Conservation (phyloP, 2,797 vertebrate genomes). For the Enteromius radiatus region DNA sequence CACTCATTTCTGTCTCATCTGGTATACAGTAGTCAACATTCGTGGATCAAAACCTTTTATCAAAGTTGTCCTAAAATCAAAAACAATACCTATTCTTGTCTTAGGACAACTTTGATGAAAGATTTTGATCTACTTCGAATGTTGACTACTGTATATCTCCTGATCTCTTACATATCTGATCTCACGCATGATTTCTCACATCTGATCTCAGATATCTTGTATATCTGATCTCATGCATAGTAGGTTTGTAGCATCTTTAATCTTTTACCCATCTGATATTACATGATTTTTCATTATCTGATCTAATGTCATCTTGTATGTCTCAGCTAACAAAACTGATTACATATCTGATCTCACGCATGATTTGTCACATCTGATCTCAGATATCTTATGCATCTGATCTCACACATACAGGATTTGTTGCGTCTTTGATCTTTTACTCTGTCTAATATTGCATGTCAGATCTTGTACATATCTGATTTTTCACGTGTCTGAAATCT, state of each 20-base stretch:
- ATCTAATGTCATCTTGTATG: background rate
- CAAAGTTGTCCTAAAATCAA: too few species aligned
- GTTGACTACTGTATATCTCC: too few species aligned
- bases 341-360: background rate
- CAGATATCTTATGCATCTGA: background rate
- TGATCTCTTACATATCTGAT: slow-evolving; percentile 1
- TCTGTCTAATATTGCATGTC: background rate
- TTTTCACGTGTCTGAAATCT: background rate
- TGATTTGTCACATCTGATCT: background rate
- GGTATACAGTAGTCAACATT: too few species aligned
- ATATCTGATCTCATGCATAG: background rate
- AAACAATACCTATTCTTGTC: too few species aligned
- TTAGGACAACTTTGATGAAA: too few species aligned
- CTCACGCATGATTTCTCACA: background rate
- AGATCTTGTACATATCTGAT: background rate
- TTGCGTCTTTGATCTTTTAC: background rate
- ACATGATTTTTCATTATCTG: background rate
- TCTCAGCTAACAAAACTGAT: background rate
- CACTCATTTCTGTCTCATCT: background rate
- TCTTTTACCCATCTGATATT: background rate
- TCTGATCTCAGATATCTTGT: background rate
- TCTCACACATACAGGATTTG: background rate
- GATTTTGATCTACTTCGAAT: too few species aligned
- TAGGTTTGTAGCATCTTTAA: background rate
- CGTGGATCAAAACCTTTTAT: too few species aligned